Evolutionary conservation across 2,888 invertebrate genomes (phyloP).

Genomic region (Thyatira batis): DNA sequence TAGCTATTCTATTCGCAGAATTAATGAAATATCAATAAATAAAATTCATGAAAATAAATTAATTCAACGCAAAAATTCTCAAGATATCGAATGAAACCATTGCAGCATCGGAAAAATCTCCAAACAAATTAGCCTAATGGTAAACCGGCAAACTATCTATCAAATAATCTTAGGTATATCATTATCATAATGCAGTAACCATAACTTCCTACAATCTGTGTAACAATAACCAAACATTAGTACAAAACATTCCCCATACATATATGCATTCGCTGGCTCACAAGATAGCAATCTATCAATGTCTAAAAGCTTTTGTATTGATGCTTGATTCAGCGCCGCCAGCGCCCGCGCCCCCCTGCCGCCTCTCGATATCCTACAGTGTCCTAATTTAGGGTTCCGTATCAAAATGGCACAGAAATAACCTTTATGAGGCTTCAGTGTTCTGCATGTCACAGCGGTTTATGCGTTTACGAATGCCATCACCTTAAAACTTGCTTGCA

Average conservation of each 20-base stretch:
- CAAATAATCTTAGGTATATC: neutral
- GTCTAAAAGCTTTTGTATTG: conserved; percentile 39
- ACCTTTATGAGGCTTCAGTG: no score
- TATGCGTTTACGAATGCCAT: no score
- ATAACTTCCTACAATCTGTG: neutral
- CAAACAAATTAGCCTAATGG: neutral
- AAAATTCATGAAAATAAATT: no score
- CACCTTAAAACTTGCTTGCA: no score
- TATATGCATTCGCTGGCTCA: conserved; percentile 18
- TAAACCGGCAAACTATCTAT: neutral
- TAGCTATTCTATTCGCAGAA: no score
- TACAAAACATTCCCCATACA: conserved; percentile 24
- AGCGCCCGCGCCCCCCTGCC: conserved; percentile 12
- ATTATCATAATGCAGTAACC: conserved; percentile 1
- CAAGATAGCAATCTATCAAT: conserved; percentile 35
- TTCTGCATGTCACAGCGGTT: no score
- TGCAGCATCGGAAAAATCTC: neutral
- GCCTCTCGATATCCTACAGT: neutral
- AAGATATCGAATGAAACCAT: neutral
- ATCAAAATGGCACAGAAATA: no score
- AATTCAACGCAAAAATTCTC: no score
- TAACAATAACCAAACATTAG: conserved; percentile 9
- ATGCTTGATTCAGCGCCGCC: conserved; percentile 30
- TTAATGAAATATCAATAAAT: no score
- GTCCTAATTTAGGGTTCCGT: conserved; percentile 3